Evolutionary conservation across 2,888 invertebrate species (phyloP).

Genomic region (Pilophorus perplexus): DNA sequence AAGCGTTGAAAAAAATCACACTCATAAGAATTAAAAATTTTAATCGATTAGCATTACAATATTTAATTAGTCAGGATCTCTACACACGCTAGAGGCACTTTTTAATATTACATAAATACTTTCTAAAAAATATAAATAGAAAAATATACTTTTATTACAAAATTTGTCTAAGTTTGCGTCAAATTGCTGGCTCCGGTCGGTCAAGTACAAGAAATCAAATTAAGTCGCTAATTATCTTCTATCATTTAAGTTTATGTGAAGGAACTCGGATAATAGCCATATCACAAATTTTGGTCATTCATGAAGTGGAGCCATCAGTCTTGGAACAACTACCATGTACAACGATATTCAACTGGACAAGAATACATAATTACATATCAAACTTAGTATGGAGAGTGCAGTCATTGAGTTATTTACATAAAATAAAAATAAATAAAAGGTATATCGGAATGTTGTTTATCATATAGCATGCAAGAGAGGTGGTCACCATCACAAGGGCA

Average conservation of each 20-base stretch:
- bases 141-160: conserved; percentile 33
- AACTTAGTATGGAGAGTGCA: background rate
- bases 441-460: no score
- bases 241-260: conserved; percentile 7
- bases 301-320: conserved; percentile 24
- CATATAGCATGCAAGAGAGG: no score
- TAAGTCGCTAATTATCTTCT: conserved; percentile 10
- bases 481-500: no score
- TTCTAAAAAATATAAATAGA: conserved; percentile 10
- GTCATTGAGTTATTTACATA: background rate
- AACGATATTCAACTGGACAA: background rate
- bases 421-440: no score
- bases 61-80: background rate
- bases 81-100: conserved; percentile 24
- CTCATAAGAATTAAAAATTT: no score
- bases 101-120: conserved; percentile 7
- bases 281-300: conserved; percentile 35
- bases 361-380: background rate
- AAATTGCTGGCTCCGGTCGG: conserved; percentile 21
- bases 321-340: background rate
- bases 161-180: background rate
- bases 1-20: no score
- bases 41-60: no score
- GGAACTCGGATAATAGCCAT: conserved; percentile 27
- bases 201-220: background rate